phyloP scores from a whole-genome alignment of 2,797 vertebrate species.

The Jordanella pulchra region DNA sequence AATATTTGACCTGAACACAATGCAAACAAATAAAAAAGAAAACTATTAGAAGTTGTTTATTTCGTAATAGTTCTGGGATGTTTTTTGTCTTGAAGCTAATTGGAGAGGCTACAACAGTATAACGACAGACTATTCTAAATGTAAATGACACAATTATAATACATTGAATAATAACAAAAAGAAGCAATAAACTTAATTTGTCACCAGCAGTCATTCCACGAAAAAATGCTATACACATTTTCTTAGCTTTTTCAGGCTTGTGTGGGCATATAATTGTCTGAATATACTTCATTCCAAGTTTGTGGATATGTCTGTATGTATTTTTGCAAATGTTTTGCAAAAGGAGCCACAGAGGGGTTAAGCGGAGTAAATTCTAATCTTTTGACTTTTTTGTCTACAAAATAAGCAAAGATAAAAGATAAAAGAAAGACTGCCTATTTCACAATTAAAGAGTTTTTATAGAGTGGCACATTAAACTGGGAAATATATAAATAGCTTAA shows the following conservation, averaged over 20 bases:
- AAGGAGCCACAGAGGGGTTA: too few relatives aligned
- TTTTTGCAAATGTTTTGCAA: neutral
- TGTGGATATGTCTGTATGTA: neutral
- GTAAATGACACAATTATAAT: neutral
- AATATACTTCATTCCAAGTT: neutral
- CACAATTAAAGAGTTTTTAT: too few relatives aligned
- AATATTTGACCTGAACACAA: conserved; percentile 27
- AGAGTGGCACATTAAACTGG: too few relatives aligned
- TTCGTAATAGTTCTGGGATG: neutral
- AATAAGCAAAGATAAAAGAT: neutral
- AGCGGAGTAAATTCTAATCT: neutral
- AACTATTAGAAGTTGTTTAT: neutral
- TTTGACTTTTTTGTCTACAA: neutral
- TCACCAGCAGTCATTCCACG: neutral
- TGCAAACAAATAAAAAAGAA: conserved; percentile 12
- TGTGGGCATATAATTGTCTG: neutral
- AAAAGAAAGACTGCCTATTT: too few relatives aligned
- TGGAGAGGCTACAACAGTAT: neutral
- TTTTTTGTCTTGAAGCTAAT: neutral
- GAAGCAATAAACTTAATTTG: neutral
- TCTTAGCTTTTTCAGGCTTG: neutral
- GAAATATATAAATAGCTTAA: too few relatives aligned
- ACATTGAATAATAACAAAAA: neutral
- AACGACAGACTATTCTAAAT: neutral
- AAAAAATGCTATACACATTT: neutral